phyloP scores from a whole-genome alignment of 1,140 invertebrate genomes.

The Trypoxylus dichotomus region DNA sequence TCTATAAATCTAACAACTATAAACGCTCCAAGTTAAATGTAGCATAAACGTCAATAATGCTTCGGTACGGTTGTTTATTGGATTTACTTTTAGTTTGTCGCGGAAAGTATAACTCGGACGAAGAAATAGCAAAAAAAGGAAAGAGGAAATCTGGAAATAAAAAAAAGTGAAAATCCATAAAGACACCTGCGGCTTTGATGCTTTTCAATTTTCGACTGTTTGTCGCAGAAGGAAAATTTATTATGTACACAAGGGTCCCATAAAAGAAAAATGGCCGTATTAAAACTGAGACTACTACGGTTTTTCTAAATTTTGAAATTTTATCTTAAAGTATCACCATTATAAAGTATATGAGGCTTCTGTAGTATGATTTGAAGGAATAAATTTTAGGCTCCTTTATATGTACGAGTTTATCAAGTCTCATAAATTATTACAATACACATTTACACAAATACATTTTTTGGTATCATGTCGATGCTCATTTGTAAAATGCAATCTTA shows the following conservation, averaged over 20 bases:
- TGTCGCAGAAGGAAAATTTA: neutral
- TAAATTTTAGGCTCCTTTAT: no score
- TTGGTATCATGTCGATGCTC: no score
- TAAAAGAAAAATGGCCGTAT: neutral
- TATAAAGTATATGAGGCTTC: no score
- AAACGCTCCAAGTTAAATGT: neutral
- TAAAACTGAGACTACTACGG: neutral
- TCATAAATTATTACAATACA: no score
- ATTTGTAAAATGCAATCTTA: no score
- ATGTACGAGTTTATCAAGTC: no score
- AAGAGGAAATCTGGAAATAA: neutral
- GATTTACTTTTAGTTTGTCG: neutral
- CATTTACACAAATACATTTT: no score
- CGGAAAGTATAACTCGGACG: neutral
- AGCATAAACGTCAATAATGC: slow-evolving; percentile 3
- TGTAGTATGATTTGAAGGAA: no score
- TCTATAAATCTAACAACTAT: slow-evolving; percentile 4
- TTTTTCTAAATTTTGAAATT: no score
- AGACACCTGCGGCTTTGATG: neutral
- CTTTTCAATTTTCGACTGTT: neutral
- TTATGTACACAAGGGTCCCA: neutral
- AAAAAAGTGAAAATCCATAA: neutral
- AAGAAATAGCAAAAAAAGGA: neutral
- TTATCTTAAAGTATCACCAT: no score
- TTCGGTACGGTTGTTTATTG: slow-evolving; percentile 1